These are phyloP conservation scores for Onthophagus sagittarius DNA, from an alignment of 2,888 invertebrate genomes.

Conservation along the genomic window DNA sequence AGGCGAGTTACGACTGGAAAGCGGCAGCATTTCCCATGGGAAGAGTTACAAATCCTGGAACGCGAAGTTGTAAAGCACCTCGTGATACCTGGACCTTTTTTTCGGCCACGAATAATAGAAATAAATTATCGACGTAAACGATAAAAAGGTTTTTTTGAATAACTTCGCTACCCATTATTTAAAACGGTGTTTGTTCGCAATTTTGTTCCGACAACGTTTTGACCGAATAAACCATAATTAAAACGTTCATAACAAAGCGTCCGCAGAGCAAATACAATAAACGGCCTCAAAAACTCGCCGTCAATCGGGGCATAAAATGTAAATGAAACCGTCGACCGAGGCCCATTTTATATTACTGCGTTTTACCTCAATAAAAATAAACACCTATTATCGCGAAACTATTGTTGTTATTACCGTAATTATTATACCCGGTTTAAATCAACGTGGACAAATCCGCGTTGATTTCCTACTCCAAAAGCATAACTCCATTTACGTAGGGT, in stretches of 20 bases:
- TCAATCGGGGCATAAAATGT: not conserved
- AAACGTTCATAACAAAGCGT: not conserved
- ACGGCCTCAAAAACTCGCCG: not conserved
- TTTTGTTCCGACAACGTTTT: not conserved
- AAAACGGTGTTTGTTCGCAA: not conserved
- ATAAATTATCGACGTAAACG: not conserved
- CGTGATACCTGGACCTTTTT: slow-evolving; percentile 37
- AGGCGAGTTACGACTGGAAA: slow-evolving; percentile 23
- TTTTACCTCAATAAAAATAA: not conserved
- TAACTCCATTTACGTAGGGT: not conserved
- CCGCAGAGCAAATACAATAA: not conserved
- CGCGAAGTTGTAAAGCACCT: slow-evolving; percentile 40
- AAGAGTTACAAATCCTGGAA: slow-evolving; percentile 41
- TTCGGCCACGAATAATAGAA: not conserved
- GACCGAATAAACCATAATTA: not conserved
- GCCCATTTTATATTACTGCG: not conserved
- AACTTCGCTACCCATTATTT: not conserved
- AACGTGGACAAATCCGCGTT: not conserved
- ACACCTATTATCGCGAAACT: not conserved
- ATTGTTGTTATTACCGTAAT: not conserved
- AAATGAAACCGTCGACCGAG: not conserved
- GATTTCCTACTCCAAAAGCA: not conserved
- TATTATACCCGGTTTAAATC: not conserved
- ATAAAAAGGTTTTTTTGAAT: not conserved
- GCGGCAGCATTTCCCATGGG: slow-evolving; percentile 39